Percentiles rank a stretch among this genome's conserved stretches.
phyloP scores from a whole-genome alignment of 2,888 invertebrate genomes.

The Watsonalla cultraria region DNA sequence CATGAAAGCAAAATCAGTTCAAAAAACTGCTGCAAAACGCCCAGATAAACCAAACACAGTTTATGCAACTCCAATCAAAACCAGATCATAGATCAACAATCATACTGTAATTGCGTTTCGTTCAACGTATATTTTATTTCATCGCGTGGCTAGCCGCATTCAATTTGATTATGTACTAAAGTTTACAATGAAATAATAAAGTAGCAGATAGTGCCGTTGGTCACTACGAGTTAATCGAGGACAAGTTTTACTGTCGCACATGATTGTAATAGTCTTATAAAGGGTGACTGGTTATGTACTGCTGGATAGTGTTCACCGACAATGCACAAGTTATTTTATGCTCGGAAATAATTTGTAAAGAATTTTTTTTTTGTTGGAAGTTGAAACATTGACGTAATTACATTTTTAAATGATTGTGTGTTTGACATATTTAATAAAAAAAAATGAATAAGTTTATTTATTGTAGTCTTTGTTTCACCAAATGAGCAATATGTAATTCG shows the following conservation, averaged over 20 bases:
- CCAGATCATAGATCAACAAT: background rate
- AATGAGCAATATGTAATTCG: too few relatives aligned
- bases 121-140: conserved; percentile 28
- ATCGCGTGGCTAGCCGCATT: conserved; percentile 49
- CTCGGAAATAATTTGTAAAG: background rate
- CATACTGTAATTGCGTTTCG: conserved; percentile 21
- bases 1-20: too few relatives aligned
- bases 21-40: too few relatives aligned
- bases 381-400: too few relatives aligned
- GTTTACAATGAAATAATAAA: conserved; percentile 53
- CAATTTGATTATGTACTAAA: conserved; percentile 52
- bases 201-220: conserved; percentile 35
- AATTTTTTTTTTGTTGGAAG: too few relatives aligned
- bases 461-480: too few relatives aligned
- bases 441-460: too few relatives aligned
- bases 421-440: too few relatives aligned
- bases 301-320: conserved; percentile 28
- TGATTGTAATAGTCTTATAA: conserved; percentile 58
- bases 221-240: conserved; percentile 46
- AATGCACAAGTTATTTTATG: conserved; percentile 13
- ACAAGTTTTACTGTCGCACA: conserved; percentile 48
- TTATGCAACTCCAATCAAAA: background rate
- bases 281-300: conserved; percentile 50
- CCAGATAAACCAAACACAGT: too few relatives aligned
- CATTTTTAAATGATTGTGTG: too few relatives aligned